Percentiles rank a stretch among this genome's conserved stretches.
phyloP scores from a whole-genome alignment of 2,113 vertebrate species.

The Sakesphorus luctuosus region DNA sequence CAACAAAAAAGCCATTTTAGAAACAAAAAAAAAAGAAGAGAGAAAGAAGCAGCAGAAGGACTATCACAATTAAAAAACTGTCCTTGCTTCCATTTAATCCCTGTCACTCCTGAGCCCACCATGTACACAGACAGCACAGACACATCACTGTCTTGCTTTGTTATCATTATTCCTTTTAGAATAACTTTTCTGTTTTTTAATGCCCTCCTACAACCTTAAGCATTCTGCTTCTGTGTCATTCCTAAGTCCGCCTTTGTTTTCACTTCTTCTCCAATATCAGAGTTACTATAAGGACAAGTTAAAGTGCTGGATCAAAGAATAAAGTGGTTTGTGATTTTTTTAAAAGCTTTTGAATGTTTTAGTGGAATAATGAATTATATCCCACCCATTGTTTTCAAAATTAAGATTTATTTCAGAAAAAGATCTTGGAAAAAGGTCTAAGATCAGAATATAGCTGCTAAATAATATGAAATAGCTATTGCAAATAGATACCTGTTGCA shows the following conservation, averaged over 20 bases:
- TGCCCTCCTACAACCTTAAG: neutral
- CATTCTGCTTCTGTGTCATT: neutral
- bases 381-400: neutral
- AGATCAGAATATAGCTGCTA: neutral
- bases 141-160: neutral
- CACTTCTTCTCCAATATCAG: neutral
- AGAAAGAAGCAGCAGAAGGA: neutral
- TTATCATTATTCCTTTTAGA: neutral
- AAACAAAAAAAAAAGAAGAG: fast-evolving
- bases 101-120: neutral
- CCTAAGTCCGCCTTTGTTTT: neutral
- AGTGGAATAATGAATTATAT: neutral
- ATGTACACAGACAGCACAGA: neutral
- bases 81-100: neutral
- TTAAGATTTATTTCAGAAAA: neutral
- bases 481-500: neutral
- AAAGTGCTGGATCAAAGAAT: neutral
- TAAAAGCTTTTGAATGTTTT: neutral
- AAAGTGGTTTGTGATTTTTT: neutral
- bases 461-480: neutral
- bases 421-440: neutral
- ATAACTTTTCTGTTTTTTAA: neutral
- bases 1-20: neutral
- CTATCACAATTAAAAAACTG: neutral
- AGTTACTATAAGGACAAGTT: neutral